These are phyloP conservation scores for Cettia cetti DNA, from an alignment of 2,113 vertebrate species.

Conservation along the genomic window DNA sequence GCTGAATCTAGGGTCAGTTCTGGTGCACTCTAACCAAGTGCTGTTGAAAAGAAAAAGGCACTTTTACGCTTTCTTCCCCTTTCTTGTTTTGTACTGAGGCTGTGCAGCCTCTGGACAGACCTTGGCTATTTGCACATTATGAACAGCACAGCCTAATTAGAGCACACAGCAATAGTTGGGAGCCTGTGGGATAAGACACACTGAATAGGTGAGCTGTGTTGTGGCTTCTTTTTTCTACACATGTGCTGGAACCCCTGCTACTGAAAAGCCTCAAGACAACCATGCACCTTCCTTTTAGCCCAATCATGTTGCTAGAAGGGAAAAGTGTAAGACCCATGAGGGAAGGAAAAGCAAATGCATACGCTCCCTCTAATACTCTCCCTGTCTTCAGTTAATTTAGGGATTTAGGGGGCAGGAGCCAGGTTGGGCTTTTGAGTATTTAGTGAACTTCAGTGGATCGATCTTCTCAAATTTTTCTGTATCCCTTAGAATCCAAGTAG, in stretches of 20 bases:
- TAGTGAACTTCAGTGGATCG: background rate
- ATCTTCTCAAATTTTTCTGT: background rate
- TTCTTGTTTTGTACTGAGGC: background rate
- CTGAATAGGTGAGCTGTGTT: background rate
- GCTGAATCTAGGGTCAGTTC: background rate
- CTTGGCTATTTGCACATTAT: background rate
- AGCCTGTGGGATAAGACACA: background rate
- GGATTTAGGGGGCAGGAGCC: background rate
- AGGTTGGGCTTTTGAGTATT: background rate
- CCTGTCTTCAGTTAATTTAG: background rate
- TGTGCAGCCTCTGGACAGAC: background rate
- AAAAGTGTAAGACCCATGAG: background rate
- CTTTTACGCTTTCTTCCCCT: fast-evolving
- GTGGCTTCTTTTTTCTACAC: background rate
- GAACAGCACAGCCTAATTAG: background rate
- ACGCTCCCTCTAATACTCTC: background rate
- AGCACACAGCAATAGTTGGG: background rate
- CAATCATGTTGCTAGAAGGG: background rate
- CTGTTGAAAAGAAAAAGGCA: background rate
- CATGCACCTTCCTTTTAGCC: background rate
- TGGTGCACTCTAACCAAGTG: background rate
- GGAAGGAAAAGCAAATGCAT: background rate
- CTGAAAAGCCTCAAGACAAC: background rate
- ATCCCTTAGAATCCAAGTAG: background rate
- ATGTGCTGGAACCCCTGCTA: background rate